Percentiles rank a stretch among this genome's conserved stretches.
phyloP scores from a whole-genome alignment of 2,888 invertebrate species.

The Homarus gammarus region DNA sequence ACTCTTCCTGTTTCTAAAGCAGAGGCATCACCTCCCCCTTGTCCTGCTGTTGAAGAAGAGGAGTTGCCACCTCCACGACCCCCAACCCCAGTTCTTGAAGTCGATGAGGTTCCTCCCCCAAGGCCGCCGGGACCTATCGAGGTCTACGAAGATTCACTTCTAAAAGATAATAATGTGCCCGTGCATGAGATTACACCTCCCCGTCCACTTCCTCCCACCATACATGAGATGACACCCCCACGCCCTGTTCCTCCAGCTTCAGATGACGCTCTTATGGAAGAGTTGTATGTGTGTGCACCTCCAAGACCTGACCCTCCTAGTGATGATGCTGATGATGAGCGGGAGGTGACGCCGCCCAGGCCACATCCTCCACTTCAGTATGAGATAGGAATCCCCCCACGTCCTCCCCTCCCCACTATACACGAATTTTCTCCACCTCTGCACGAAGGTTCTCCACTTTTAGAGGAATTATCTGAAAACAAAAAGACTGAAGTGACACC shows the following conservation, averaged over 20 bases:
- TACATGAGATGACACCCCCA: conserved; percentile 37
- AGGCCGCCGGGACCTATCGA: conserved; percentile 38
- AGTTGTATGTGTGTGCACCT: conserved; percentile 25
- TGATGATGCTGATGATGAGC: conserved; percentile 67
- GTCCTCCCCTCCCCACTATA: conserved; percentile 61
- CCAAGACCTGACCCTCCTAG: conserved; percentile 66
- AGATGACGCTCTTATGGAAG: conserved; percentile 22
- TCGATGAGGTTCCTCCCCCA: conserved; percentile 15
- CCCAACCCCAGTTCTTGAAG: conserved; percentile 11
- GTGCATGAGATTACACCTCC: conserved; percentile 27
- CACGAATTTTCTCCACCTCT: conserved; percentile 51
- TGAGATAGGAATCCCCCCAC: conserved; percentile 31
- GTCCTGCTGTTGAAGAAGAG: neutral
- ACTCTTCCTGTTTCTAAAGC: neutral
- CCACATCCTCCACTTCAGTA: conserved; percentile 56
- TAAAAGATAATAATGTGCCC: neutral
- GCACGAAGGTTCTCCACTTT: conserved; percentile 14
- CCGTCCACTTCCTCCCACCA: conserved; percentile 20
- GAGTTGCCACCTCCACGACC: conserved; percentile 31
- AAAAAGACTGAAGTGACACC: conserved; percentile 17
- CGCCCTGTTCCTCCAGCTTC: conserved; percentile 28
- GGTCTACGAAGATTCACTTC: neutral
- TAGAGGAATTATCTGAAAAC: conserved; percentile 29
- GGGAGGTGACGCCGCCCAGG: conserved; percentile 61
- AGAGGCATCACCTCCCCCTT: neutral